Percentiles rank a stretch among this genome's conserved stretches.
phyloP scores from a whole-genome alignment of 1,140 invertebrate genomes.

The Heliothis subflexa region DNA sequence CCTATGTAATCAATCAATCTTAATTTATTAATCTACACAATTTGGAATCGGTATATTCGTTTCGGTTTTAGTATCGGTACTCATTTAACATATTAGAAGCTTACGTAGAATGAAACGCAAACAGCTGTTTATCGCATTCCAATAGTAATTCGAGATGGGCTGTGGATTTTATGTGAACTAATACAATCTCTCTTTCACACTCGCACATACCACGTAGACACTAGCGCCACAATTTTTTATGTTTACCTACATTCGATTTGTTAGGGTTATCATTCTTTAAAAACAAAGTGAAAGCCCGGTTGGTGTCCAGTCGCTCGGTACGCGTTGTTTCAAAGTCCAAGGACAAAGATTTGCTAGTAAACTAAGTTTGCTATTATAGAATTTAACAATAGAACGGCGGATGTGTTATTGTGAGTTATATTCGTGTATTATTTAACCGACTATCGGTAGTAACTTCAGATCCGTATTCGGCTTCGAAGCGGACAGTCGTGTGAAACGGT shows the following conservation, averaged over 20 bases:
- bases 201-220: not conserved
- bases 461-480: too few relatives aligned
- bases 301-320: not conserved
- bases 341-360: conserved; percentile 22
- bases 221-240: not conserved
- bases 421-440: not conserved
- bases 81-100: too few relatives aligned
- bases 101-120: conserved; percentile 13
- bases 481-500: not conserved
- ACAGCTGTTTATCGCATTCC: conserved; percentile 16
- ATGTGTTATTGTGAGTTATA: conserved; percentile 5
- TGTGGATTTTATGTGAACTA: not conserved
- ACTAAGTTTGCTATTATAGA: conserved; percentile 29
- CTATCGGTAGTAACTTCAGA: not conserved
- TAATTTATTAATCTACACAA: too few relatives aligned
- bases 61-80: too few relatives aligned
- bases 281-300: conserved; percentile 41
- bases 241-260: not conserved
- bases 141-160: not conserved
- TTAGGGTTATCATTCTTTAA: not conserved
- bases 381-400: conserved; percentile 2
- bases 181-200: conserved; percentile 20
- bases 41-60: too few relatives aligned
- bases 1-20: too few relatives aligned
- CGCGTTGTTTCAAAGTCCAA: conserved; percentile 47